phyloP scores from a whole-genome alignment of 2,797 vertebrate species.

The Triplophysa bombifrons region DNA sequence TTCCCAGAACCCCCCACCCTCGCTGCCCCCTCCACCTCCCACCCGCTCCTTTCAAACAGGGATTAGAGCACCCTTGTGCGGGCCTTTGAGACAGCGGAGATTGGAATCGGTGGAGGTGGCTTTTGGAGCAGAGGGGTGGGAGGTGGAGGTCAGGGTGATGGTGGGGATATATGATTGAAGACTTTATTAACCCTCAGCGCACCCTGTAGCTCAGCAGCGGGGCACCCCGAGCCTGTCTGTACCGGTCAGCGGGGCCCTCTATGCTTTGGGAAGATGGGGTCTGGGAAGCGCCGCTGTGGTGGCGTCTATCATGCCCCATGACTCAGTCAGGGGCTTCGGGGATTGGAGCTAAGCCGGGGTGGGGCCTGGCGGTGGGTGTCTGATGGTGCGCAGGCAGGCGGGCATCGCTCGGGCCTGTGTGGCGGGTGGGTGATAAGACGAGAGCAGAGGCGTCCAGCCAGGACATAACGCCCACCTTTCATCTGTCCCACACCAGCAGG shows the following conservation, averaged over 20 bases:
- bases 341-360: slow-evolving; percentile 44
- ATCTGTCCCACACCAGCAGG: slow-evolving; percentile 70
- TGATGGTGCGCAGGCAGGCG: slow-evolving; percentile 55
- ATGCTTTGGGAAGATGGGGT: slow-evolving; percentile 3
- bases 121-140: slow-evolving; percentile 59
- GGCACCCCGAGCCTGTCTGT: slow-evolving; percentile 38
- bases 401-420: slow-evolving; percentile 69
- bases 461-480: slow-evolving; percentile 73
- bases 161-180: slow-evolving; percentile 76
- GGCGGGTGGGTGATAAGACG: slow-evolving; percentile 75
- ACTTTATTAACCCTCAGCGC: slow-evolving; percentile 76
- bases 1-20: background rate
- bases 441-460: slow-evolving; percentile 64
- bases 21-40: slow-evolving; percentile 33
- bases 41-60: slow-evolving; percentile 68
- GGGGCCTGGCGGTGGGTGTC: slow-evolving; percentile 47
- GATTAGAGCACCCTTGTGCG: slow-evolving; percentile 78
- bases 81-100: slow-evolving; percentile 75
- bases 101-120: slow-evolving; percentile 67
- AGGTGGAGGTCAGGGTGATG: slow-evolving; percentile 61
- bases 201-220: slow-evolving; percentile 65
- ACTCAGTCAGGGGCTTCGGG: slow-evolving; percentile 58
- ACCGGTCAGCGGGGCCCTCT: background rate
- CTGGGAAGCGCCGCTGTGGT: slow-evolving; percentile 17
- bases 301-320: slow-evolving; percentile 55